These are phyloP conservation scores for Umimayanthus kanabou DNA, from an alignment of 92 coral and sea anemone species.

Conservation along the genomic window DNA sequence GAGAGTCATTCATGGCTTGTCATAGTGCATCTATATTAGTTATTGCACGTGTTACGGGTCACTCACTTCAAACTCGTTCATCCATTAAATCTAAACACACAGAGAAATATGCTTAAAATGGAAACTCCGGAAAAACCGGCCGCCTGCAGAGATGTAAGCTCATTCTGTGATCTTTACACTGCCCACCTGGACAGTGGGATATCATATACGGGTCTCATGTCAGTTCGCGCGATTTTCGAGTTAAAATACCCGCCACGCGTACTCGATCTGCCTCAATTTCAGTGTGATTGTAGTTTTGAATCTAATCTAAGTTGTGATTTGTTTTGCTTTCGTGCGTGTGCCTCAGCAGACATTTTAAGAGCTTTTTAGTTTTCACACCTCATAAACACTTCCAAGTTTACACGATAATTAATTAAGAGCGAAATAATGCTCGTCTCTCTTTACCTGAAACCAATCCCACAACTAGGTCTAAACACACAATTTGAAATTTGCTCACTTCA, in stretches of 20 bases:
- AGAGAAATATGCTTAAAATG: background rate
- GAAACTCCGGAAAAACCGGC: background rate
- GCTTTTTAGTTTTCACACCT: conserved; percentile 38
- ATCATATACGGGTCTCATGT: background rate
- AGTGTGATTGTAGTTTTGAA: background rate
- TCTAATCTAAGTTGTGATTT: background rate
- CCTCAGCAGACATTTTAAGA: background rate
- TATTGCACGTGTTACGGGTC: conserved; percentile 12
- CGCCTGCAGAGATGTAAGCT: conserved; percentile 4
- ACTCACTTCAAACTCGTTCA: conserved; percentile 14
- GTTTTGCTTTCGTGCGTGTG: conserved; percentile 4
- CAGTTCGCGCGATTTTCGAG: background rate
- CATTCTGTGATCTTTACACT: background rate
- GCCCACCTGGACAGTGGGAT: background rate
- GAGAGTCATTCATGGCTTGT: conserved; percentile 1
- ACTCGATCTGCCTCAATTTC: background rate
- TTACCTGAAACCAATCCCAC: background rate
- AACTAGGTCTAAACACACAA: background rate
- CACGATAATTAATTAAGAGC: conserved; percentile 14
- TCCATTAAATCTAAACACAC: conserved; percentile 40
- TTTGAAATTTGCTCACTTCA: background rate
- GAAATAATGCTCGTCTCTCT: too few relatives aligned
- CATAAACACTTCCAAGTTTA: conserved; percentile 44
- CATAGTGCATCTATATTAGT: background rate
- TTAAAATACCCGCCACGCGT: background rate